Percentiles rank a stretch among this genome's conserved stretches.
Evolutionary conservation across 2,797 vertebrate genomes (phyloP).

Genomic region (Enteromius radiatus): DNA sequence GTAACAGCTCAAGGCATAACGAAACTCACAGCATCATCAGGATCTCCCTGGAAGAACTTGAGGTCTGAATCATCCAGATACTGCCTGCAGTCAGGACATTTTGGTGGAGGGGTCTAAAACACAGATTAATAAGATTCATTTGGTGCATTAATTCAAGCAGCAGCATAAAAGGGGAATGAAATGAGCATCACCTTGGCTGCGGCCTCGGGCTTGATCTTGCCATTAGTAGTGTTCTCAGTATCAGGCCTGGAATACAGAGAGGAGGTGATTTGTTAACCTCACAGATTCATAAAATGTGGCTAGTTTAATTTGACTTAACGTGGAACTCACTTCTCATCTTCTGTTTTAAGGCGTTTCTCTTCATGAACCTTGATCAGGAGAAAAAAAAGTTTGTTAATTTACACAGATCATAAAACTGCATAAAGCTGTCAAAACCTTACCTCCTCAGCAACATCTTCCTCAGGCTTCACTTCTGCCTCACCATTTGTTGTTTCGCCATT

Average conservation of each 20-base stretch:
- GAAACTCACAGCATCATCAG: constrained; percentile 83
- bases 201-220: constrained; percentile 67
- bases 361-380: constrained; percentile 73
- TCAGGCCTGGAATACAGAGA: constrained; percentile 67
- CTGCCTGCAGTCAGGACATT: constrained; percentile 90
- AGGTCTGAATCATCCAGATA: constrained; percentile 93
- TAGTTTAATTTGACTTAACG: background rate
- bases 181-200: constrained; percentile 79
- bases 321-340: constrained; percentile 78
- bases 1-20: background rate
- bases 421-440: constrained; percentile 40
- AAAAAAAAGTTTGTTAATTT: background rate
- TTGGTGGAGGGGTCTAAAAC: constrained; percentile 84
- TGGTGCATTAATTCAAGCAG: background rate
- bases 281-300: background rate
- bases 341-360: constrained; percentile 89
- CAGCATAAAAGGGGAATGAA: background rate
- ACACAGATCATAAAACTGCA: too few species aligned
- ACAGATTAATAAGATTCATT: background rate
- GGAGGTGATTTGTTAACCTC: background rate
- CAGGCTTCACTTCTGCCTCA: constrained; percentile 68
- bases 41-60: constrained; percentile 93
- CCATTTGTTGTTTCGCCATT: constrained; percentile 76
- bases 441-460: constrained; percentile 73
- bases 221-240: constrained; percentile 73